phyloP scores from a whole-genome alignment of 2,888 invertebrate species.

The Drosophila parthenogenetica region DNA sequence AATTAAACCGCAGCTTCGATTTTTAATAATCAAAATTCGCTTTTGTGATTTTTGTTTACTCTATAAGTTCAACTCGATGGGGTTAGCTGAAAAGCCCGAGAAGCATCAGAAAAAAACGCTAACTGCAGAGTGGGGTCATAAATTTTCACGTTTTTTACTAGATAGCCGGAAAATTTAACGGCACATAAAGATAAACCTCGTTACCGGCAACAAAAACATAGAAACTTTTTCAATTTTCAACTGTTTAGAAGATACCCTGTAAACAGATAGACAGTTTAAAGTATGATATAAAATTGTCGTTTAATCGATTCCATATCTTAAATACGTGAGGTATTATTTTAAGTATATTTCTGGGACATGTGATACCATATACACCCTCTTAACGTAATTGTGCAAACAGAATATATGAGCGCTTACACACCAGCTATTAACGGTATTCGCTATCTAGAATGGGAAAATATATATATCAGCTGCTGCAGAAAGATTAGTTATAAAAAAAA shows the following conservation, averaged over 20 bases:
- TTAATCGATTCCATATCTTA: too few relatives aligned
- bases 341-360: not conserved
- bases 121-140: slow-evolving; percentile 42
- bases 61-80: slow-evolving; percentile 13
- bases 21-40: slow-evolving; percentile 67
- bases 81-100: not conserved
- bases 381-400: not conserved
- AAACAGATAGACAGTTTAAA: not conserved
- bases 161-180: slow-evolving; percentile 60
- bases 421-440: slow-evolving; percentile 32
- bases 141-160: slow-evolving; percentile 57
- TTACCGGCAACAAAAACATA: slow-evolving; percentile 45
- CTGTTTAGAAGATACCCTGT: slow-evolving; percentile 4
- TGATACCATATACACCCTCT: not conserved
- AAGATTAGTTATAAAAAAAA: slow-evolving; percentile 46
- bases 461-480: slow-evolving; percentile 47
- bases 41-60: slow-evolving; percentile 53
- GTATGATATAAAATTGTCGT: too few relatives aligned
- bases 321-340: too few relatives aligned
- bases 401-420: slow-evolving; percentile 3
- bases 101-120: slow-evolving; percentile 30
- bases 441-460: slow-evolving; percentile 35
- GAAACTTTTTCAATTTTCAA: too few relatives aligned
- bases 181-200: slow-evolving; percentile 67
- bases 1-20: slow-evolving; percentile 69